A percentile compares a stretch with the other conserved stretches of the same genome.
Conservation (phyloP, 2,888 invertebrate genomes). For the Catocala fraxini region DNA sequence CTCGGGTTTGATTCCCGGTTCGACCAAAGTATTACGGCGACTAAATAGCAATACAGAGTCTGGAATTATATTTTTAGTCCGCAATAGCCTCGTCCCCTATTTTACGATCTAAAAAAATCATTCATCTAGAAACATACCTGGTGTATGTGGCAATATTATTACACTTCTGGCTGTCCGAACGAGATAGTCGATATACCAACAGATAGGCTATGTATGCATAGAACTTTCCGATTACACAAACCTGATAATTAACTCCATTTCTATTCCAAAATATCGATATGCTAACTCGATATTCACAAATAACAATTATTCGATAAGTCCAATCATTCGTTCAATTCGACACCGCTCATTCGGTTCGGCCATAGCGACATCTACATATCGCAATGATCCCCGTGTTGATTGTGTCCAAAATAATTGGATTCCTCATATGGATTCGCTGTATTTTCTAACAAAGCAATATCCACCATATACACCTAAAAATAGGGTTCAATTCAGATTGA, state of each 20-base stretch:
- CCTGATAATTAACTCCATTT: background rate
- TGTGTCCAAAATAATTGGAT: slow-evolving; percentile 80
- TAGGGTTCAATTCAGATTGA: slow-evolving; percentile 26
- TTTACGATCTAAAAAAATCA: too few relatives aligned
- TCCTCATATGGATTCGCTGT: slow-evolving; percentile 48
- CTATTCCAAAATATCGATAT: slow-evolving; percentile 32
- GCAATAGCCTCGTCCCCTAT: too few relatives aligned
- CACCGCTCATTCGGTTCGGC: slow-evolving; percentile 46
- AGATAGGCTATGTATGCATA: too few relatives aligned
- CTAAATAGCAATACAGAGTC: too few relatives aligned
- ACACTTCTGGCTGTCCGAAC: too few relatives aligned
- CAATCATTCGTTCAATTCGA: slow-evolving; percentile 52
- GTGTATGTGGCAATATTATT: too few relatives aligned
- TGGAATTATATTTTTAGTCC: too few relatives aligned
- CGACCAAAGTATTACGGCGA: too few relatives aligned
- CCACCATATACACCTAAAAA: background rate
- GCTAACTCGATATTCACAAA: slow-evolving; percentile 42
- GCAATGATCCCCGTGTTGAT: slow-evolving; percentile 70
- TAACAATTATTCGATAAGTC: slow-evolving; percentile 52
- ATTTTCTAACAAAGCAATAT: slow-evolving; percentile 7
- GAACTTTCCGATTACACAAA: background rate
- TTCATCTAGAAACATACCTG: too few relatives aligned
- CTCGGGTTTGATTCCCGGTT: too few relatives aligned
- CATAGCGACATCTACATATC: slow-evolving; percentile 49
- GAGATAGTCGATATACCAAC: too few relatives aligned